Base-by-base conservation (phyloP, 1,140 invertebrate species). In the Aphelenchoides fujianensis region DNA sequence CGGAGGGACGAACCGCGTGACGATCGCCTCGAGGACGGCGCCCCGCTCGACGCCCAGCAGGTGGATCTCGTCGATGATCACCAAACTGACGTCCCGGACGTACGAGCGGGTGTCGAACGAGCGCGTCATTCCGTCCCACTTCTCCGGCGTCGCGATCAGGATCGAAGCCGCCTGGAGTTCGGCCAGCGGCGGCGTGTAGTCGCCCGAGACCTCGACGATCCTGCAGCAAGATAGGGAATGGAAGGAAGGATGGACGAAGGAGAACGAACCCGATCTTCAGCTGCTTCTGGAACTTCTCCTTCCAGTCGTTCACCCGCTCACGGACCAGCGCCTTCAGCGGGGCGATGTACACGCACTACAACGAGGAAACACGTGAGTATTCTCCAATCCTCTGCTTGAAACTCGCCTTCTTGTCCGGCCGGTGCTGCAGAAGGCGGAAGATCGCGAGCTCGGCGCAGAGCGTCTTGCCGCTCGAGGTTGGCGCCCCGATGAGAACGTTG, bases 11-110 rank as follows among this genome's bases (percentile, higher is more conserved):
- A 92, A 93, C 78, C 88, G 85, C 36, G 89, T 90, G 1, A 90
- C 89, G 71, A 90, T 89, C 9, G 90, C 89, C 81, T 90, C 89
- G 28, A 90, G 79, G 23, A 89, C 89, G n/a, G 89, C 89, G 19
- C 89, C 89, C 76, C 89, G 77, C 71, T 89, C 89, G 79, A 89
- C 89, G 35, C 89, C 96, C 52, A 99, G 86, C 32, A 99, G 86
- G 88, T 99, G 96, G 77, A 99, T 98, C 86, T 99, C 96, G 85
- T 99, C 96, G 78, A 98, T 97, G 28, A 98, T 90, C 69, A 99
- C 92, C 0, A 99, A 86, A 0, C 91, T 90, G 0, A 99, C 96
- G 80, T 93, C 82, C 76, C 88, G 90, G 0, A 99, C 95, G 82
- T 98, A 99, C 85, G 90, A 91, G 74, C 96, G 89, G 0, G 92